Base-by-base conservation (phyloP, 2,888 invertebrate species). In the Acleris literana region DNA sequence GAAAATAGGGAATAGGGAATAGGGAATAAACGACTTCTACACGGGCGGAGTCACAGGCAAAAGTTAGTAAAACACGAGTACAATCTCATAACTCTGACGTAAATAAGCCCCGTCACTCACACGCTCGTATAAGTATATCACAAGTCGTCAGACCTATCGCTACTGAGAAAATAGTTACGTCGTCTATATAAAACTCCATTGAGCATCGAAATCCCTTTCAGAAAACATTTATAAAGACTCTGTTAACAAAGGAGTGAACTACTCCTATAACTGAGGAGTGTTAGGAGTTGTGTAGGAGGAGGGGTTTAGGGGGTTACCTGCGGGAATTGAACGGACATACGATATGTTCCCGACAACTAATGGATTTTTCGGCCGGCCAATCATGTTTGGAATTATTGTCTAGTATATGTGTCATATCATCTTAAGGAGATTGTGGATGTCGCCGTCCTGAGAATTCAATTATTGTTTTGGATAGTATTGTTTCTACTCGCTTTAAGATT, bases 271-370 rank as follows among this genome's bases (percentile, higher is more conserved):
- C 13, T 39, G 13, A 39, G 39, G 39, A 39, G 13, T 39, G 39
- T 4, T 25, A 22, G n/a, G 4, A 11, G 33, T 29, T 20, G 55
- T 11, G 17, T 11, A n/a, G 57, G 59, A 53, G 63, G 59, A 55
- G 63, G n/a, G 6, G 17, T 33, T 18, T 5, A 20, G 64, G 61
- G 63, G 57, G 69, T 68, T 68, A 71, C 69, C 72, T 69, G 68
- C 55, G 59, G 69, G 68, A 75, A 73, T 72, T 64, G 60, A 63
- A 69, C 64, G 68, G 61, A 64, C 56, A 64, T 62, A 71, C 64
- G 57, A 69, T 74, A 75, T 74, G 73, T 69, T 72, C 71, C 75
- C 63, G 71, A 70, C 72, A 69, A 63, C 69, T 71, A 72, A 69
- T 69, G 65, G 70, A 63, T 48, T 62, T 22, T 46, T 46, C 17